Percentiles rank a stretch among this genome's conserved stretches.
Conservation (phyloP, 2,888 invertebrate genomes). For the Conus canariensis region DNA sequence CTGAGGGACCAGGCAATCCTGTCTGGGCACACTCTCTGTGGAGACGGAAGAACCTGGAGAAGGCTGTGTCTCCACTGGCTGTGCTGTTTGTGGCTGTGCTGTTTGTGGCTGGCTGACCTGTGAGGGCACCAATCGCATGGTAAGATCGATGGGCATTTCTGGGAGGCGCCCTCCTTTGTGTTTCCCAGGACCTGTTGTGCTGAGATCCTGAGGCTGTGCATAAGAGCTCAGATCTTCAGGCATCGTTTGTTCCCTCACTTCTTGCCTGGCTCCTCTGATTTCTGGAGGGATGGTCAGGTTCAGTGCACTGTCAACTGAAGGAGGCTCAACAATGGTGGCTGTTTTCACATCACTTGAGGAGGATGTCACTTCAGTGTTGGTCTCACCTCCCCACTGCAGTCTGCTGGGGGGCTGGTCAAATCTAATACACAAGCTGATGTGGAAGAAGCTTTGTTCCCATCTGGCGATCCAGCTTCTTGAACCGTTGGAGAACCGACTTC, state of each 20-base stretch:
- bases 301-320: constrained; percentile 28
- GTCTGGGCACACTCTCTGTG: not conserved
- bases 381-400: constrained; percentile 17
- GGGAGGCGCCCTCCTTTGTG: not conserved
- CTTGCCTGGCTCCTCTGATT: not conserved
- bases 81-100: not conserved
- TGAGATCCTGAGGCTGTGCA: constrained; percentile 37
- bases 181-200: constrained; percentile 11
- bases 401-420: constrained; percentile 35
- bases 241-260: constrained; percentile 22
- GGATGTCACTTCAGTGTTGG: constrained; percentile 24
- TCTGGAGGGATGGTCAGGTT: constrained; percentile 28
- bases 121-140: constrained; percentile 18
- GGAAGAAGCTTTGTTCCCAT: constrained; percentile 19
- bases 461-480: not conserved
- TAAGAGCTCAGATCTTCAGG: constrained; percentile 34
- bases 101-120: not conserved
- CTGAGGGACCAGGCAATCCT: constrained; percentile 21
- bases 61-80: constrained; percentile 4
- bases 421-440: constrained; percentile 27
- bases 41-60: not conserved
- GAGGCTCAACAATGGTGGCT: not conserved
- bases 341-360: not conserved
- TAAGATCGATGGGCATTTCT: constrained; percentile 41
- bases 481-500: not conserved